phyloP scores from a whole-genome alignment of 2,888 invertebrate species.

The Julus scanicus region DNA sequence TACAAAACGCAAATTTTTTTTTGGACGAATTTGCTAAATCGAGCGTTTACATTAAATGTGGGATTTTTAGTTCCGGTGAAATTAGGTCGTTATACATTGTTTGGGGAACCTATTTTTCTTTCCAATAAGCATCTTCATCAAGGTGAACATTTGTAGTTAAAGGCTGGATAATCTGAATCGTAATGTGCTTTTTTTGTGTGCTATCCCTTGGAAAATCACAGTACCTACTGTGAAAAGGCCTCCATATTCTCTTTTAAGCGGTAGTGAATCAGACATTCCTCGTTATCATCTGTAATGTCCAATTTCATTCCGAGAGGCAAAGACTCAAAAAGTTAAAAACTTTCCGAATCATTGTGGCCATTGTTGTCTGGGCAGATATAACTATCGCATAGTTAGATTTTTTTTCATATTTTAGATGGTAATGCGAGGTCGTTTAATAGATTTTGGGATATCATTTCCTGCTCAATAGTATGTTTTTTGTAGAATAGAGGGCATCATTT shows the following conservation, averaged over 20 bases:
- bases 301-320: neutral
- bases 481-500: neutral
- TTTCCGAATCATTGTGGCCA: neutral
- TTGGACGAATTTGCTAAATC: neutral
- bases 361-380: neutral
- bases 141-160: neutral
- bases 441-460: neutral
- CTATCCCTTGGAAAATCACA: neutral
- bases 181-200: neutral
- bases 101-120: neutral
- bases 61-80: neutral
- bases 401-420: neutral
- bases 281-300: neutral
- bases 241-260: neutral
- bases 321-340: neutral
- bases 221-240: neutral
- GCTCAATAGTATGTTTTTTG: neutral
- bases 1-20: neutral
- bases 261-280: conserved; percentile 12
- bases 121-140: neutral
- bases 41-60: neutral
- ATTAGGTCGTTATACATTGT: neutral
- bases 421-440: too few species aligned
- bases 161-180: neutral
- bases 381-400: neutral